Evolutionary conservation across 2,888 invertebrate genomes (phyloP).

Genomic region (Rhabditoides inermis): DNA sequence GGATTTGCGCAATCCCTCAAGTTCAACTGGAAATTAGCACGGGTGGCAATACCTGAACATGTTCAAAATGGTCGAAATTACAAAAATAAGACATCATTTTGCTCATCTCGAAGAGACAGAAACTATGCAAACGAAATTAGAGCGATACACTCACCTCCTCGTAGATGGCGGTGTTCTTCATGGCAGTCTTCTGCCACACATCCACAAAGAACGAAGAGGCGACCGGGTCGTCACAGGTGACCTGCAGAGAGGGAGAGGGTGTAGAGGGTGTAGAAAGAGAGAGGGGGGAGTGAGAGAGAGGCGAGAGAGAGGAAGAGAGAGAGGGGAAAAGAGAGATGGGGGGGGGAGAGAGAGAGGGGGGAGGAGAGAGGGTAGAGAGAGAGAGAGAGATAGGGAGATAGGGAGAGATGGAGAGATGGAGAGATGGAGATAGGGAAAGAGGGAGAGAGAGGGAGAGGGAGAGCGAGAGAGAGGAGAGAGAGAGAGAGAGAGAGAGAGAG

Average conservation of each 20-base stretch:
- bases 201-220: constrained; percentile 73
- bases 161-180: constrained; percentile 75
- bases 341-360: constrained; percentile 16
- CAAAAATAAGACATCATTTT: no score
- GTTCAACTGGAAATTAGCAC: no score
- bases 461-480: constrained; percentile 51
- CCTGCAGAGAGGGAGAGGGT: constrained; percentile 48
- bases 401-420: no score
- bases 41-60: no score
- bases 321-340: constrained; percentile 1
- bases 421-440: no score
- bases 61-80: no score
- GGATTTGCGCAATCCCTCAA: no score
- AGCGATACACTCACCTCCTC: constrained; percentile 65
- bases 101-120: no score
- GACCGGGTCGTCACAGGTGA: constrained; percentile 64
- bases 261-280: constrained; percentile 49
- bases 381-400: not conserved
- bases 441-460: not conserved
- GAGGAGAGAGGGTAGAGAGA: constrained; percentile 47
- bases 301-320: constrained; percentile 47
- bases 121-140: no score
- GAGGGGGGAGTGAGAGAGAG: not conserved
- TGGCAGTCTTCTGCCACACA: constrained; percentile 74
- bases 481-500: not conserved